Conservation (phyloP, 2,888 invertebrate species). For the Spisula solida region DNA sequence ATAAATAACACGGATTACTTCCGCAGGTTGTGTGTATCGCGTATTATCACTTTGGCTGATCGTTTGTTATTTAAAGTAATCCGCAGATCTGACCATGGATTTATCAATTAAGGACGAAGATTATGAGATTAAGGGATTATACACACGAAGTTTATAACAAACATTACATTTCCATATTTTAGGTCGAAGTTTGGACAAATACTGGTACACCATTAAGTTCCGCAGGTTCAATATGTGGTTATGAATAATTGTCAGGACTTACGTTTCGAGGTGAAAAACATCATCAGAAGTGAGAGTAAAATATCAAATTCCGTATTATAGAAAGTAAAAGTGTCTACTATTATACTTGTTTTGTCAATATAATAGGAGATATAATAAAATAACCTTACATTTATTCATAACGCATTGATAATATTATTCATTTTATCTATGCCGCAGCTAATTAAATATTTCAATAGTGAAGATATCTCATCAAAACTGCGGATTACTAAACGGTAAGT, state of each 20-base stretch:
- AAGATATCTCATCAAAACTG: background rate
- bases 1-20: background rate
- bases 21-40: background rate
- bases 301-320: background rate
- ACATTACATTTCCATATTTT: background rate
- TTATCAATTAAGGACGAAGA: background rate
- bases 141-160: background rate
- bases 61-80: background rate
- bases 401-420: background rate
- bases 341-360: background rate
- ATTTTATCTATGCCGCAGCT: background rate
- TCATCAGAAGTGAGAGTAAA: background rate
- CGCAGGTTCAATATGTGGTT: background rate
- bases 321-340: background rate
- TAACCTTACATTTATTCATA: background rate
- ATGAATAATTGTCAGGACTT: background rate
- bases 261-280: background rate
- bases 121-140: constrained; percentile 1
- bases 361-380: background rate
- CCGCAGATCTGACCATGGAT: background rate
- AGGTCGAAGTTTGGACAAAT: no score
- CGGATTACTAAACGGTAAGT: background rate
- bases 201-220: background rate
- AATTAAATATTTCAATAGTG: background rate
- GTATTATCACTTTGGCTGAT: background rate